Conservation (phyloP, 2,797 vertebrate species). For the Poecilia wingei region DNA sequence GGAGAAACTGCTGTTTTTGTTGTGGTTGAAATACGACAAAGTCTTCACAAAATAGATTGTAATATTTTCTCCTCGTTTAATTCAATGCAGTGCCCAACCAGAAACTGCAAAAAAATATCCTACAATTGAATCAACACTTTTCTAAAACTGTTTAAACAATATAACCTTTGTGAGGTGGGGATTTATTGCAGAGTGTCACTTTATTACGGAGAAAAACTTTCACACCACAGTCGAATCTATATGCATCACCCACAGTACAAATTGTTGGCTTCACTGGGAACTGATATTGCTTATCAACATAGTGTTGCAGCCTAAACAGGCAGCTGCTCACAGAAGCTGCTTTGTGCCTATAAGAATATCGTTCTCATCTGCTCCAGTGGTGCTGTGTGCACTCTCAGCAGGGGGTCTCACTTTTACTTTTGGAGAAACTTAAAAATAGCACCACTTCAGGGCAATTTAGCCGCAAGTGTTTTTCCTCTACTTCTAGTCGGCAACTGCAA, state of each 20-base stretch:
- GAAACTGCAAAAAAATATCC: slow-evolving; percentile 6
- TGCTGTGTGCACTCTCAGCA: slow-evolving; percentile 61
- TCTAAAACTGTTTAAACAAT: slow-evolving; percentile 10
- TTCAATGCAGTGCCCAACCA: not conserved
- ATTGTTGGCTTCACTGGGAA: slow-evolving; percentile 26
- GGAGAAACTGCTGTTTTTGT: slow-evolving; percentile 1
- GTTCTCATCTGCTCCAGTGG: slow-evolving; percentile 52
- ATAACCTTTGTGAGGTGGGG: slow-evolving; percentile 3
- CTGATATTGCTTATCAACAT: slow-evolving; percentile 20
- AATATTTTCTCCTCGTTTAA: not conserved
- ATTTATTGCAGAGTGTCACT: slow-evolving; percentile 22
- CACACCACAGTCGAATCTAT: slow-evolving; percentile 3
- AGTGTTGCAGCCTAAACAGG: slow-evolving; percentile 15
- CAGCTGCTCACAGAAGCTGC: slow-evolving; percentile 14
- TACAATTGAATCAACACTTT: slow-evolving; percentile 13
- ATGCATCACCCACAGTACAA: not conserved
- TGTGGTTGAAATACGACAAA: slow-evolving; percentile 1
- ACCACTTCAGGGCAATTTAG: slow-evolving; percentile 83
- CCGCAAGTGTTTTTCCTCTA: slow-evolving; percentile 75
- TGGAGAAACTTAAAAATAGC: slow-evolving; percentile 83
- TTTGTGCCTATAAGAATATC: slow-evolving; percentile 43
- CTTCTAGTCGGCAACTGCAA: slow-evolving; percentile 73
- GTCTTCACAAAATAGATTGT: not conserved
- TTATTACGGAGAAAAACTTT: slow-evolving; percentile 20
- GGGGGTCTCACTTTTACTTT: slow-evolving; percentile 70